Percentiles rank a stretch among this genome's conserved stretches.
These are phyloP conservation scores for Archaeoteleia sp. DNA, from an alignment of 2,888 invertebrate species.

Conservation along the genomic window DNA sequence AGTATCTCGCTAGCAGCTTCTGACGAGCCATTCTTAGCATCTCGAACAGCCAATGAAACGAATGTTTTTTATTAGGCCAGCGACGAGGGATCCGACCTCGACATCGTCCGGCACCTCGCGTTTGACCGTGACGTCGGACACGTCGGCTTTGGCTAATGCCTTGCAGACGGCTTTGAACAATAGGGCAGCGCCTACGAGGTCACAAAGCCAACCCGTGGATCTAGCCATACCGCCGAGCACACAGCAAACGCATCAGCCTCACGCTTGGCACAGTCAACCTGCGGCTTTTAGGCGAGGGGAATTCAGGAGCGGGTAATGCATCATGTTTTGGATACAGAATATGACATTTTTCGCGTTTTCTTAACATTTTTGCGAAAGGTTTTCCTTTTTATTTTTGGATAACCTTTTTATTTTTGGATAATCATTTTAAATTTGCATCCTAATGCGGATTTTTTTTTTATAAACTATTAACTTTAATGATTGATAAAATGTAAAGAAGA, in stretches of 20 bases:
- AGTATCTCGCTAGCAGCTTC: constrained; percentile 59
- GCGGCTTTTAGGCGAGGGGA: constrained; percentile 71
- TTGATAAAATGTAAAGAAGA: too few relatives aligned
- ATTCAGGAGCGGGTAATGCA: constrained; percentile 68
- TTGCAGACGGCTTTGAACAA: constrained; percentile 68
- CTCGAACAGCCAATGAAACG: constrained; percentile 16
- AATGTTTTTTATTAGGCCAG: constrained; percentile 61
- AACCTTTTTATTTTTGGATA: too few relatives aligned
- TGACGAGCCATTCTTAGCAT: constrained; percentile 2
- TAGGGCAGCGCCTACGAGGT: constrained; percentile 72
- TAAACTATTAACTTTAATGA: too few relatives aligned
- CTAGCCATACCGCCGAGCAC: constrained; percentile 66
- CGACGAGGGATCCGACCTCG: constrained; percentile 68
- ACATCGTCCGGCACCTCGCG: constrained; percentile 70
- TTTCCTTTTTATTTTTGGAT: too few relatives aligned
- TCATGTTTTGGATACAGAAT: too few relatives aligned
- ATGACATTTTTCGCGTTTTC: too few relatives aligned
- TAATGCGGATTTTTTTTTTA: too few relatives aligned
- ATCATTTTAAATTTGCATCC: too few relatives aligned
- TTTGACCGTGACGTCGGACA: constrained; percentile 69
- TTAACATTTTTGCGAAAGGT: too few relatives aligned
- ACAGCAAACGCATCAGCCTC: constrained; percentile 60
- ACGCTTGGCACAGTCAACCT: constrained; percentile 71
- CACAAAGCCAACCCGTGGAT: constrained; percentile 76
- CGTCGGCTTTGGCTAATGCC: constrained; percentile 68